Conservation (phyloP, 2,888 invertebrate species). For the Fragum whitleyi region DNA sequence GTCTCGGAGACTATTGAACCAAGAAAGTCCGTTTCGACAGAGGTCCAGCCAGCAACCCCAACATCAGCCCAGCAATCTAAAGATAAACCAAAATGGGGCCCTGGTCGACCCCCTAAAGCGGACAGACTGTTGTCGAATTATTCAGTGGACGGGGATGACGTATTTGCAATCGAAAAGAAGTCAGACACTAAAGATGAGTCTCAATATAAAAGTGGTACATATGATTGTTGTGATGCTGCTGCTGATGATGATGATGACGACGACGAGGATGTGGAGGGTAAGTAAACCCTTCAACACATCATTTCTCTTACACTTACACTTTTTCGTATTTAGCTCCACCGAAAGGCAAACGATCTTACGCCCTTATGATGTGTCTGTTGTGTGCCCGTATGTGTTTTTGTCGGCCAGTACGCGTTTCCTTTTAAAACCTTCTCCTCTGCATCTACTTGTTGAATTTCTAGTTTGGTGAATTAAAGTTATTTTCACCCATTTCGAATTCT, state of each 20-base stretch:
- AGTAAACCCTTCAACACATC: too few relatives aligned
- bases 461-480: too few relatives aligned
- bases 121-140: conserved; percentile 54
- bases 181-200: not conserved
- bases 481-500: too few relatives aligned
- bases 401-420: too few relatives aligned
- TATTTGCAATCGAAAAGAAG: conserved; percentile 49
- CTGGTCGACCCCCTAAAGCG: conserved; percentile 70
- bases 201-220: conserved; percentile 34
- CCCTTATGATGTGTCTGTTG: too few relatives aligned
- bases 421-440: too few relatives aligned
- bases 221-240: conserved; percentile 10
- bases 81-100: conserved; percentile 68
- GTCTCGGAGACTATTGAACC: conserved; percentile 72
- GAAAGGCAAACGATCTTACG: too few relatives aligned
- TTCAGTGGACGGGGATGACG: conserved; percentile 61
- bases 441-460: too few relatives aligned
- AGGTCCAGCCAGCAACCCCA: not conserved
- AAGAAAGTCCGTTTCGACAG: conserved; percentile 52
- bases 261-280: conserved; percentile 7
- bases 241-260: not conserved
- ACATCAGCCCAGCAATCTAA: conserved; percentile 17
- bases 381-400: too few relatives aligned
- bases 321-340: too few relatives aligned
- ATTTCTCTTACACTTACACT: too few relatives aligned